A percentile compares a stretch with the other conserved stretches of the same genome.
Conservation (phyloP, 2,113 vertebrate genomes). For the Pseudorectes ferrugineus region DNA sequence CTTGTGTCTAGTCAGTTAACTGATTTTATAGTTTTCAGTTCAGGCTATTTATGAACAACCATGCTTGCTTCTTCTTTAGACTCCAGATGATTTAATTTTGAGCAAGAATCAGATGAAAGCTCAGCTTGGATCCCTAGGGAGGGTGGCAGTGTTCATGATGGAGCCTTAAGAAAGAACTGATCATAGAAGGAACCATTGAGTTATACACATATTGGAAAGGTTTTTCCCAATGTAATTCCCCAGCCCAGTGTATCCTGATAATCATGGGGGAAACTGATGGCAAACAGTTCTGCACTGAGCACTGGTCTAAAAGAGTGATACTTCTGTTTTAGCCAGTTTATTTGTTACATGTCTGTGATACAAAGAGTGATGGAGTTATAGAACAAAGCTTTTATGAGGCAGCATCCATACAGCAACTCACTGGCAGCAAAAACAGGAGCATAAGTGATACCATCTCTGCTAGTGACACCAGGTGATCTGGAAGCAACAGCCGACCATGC, state of each 20-base stretch:
- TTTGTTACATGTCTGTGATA: background rate
- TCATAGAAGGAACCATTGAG: background rate
- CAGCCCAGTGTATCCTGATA: background rate
- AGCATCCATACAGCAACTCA: rapidly evolving
- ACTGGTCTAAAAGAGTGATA: background rate
- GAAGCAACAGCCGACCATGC: background rate
- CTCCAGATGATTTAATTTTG: background rate
- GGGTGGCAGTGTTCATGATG: rapidly evolving
- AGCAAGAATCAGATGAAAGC: background rate
- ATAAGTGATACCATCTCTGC: background rate
- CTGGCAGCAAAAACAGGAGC: rapidly evolving
- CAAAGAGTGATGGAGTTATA: background rate
- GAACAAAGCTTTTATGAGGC: background rate
- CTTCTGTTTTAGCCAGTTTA: background rate
- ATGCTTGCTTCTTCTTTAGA: background rate
- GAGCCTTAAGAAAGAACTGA: background rate
- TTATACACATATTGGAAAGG: background rate
- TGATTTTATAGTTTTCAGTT: background rate
- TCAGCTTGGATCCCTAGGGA: background rate
- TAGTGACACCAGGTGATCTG: background rate
- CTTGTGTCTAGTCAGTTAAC: background rate
- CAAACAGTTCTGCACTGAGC: background rate
- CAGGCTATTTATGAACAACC: background rate
- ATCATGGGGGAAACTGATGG: background rate
- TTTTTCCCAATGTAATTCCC: background rate